These are phyloP conservation scores for Pristionchus pacificus DNA, from an alignment of 1,140 invertebrate species.

Conservation along the genomic window DNA sequence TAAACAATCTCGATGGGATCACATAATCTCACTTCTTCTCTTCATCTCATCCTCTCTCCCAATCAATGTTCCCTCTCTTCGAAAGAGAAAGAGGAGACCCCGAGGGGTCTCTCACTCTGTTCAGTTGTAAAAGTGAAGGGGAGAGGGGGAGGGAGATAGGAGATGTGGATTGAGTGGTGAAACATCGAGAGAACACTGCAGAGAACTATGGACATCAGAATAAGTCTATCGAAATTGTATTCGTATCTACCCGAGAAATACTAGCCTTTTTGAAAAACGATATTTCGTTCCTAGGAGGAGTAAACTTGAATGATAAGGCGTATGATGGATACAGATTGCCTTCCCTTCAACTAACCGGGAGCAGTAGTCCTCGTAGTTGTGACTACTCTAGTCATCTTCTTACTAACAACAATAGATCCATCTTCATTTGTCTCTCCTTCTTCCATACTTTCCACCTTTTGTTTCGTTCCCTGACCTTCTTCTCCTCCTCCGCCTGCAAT, in stretches of 20 bases:
- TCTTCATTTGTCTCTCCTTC: slow-evolving; percentile 47
- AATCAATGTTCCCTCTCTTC: too few relatives aligned
- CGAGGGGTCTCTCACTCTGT: slow-evolving; percentile 18
- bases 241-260: too few relatives aligned
- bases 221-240: too few relatives aligned
- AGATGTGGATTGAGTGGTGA: not conserved
- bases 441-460: slow-evolving; percentile 33
- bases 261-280: too few relatives aligned
- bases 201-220: slow-evolving; percentile 6
- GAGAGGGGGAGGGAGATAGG: not conserved
- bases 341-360: slow-evolving; percentile 43
- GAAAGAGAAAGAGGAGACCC: too few relatives aligned
- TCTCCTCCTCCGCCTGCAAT: not conserved
- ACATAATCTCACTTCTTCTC: too few relatives aligned
- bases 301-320: too few relatives aligned
- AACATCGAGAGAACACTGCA: not conserved
- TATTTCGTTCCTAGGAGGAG: too few relatives aligned
- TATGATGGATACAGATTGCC: too few relatives aligned
- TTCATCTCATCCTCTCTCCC: too few relatives aligned
- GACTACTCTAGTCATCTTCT: slow-evolving; percentile 51
- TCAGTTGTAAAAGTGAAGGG: not conserved
- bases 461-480: not conserved
- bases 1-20: too few relatives aligned
- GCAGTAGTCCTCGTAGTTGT: slow-evolving; percentile 46
- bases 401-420: slow-evolving; percentile 47